Conservation (phyloP, 2,113 vertebrate species). For the Glaucomys volans region DNA sequence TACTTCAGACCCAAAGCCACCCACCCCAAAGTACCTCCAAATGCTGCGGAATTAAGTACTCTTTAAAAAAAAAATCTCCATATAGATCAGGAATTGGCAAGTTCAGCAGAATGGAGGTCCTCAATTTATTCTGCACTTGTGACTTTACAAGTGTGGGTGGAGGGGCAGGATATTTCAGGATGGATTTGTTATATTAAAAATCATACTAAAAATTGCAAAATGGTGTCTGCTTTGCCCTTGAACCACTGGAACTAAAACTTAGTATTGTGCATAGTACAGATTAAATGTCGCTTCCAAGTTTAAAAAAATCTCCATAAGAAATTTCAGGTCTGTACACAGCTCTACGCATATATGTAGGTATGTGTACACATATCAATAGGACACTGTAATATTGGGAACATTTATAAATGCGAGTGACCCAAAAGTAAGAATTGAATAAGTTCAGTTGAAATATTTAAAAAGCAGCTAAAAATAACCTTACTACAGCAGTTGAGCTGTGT, state of each 20-base stretch:
- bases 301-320: slow-evolving; percentile 17
- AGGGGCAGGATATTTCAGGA: background rate
- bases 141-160: background rate
- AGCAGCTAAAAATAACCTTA: slow-evolving; percentile 45
- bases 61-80: background rate
- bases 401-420: slow-evolving; percentile 50
- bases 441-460: slow-evolving; percentile 25
- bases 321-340: background rate
- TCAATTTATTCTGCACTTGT: background rate
- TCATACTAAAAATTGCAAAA: background rate
- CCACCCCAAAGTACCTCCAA: background rate
- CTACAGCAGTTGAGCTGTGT: background rate
- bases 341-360: no score
- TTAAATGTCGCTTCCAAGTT: background rate
- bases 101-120: background rate
- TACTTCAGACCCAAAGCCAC: background rate
- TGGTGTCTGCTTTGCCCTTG: background rate
- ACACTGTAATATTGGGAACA: background rate
- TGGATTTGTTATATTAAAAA: background rate
- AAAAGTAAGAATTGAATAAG: background rate
- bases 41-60: background rate
- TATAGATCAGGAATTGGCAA: background rate
- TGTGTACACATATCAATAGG: background rate
- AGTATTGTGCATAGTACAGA: background rate
- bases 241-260: slow-evolving; percentile 15